Evolutionary conservation across 1,140 invertebrate genomes (phyloP), one percentile per base, ranked within the genome.

Genomic region (Drosophila equinoxialis): DNA sequence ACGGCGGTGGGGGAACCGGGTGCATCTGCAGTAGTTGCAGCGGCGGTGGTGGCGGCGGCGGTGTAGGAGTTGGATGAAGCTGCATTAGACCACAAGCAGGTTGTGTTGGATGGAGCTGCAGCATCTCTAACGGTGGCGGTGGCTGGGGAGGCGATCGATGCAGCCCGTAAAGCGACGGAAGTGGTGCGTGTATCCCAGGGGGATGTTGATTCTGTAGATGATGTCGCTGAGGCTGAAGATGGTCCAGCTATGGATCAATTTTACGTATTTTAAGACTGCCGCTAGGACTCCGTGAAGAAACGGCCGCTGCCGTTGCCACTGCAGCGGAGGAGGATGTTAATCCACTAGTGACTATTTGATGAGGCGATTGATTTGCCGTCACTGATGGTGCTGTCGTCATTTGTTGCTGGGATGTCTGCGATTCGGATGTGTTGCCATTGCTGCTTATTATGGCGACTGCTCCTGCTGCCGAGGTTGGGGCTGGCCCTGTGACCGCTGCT

Each of bases 181-280:
- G 45, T 20, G 17, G 8, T 20, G 45, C 3, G 45, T 7, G 1
- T 8, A 11, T 51, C 17, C 45, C 20, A 8, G 45, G 45, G 17
- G 45, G 45, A 20, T 51, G 17, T 1, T 23, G 17, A 51, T 23
- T 51, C 1, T 20, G 23, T 6, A 33, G 26, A 14, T 57, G 8
- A 13, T 54, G 23, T 30, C 8, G 57, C 7, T 58, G 57, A 14
- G 6, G 57, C 30, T 58, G 57, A 30, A 64, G 8, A 33, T 63
- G 26, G 3, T 58, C 41, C 26, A 79, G 71, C 71, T 82, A 77
- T 57, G 76, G 82, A n/a, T 90, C 82, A 26, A 89, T 89, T 68
- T 89, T 89, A 23, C 84, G 85, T 42, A 89, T 89, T 51, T 87
- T 87, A 0, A 89, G 77, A n/a, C 69, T 35, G 1, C 80, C 76